Conservation (phyloP, 2,113 vertebrate species). For the Nannobrachium achirus region DNA sequence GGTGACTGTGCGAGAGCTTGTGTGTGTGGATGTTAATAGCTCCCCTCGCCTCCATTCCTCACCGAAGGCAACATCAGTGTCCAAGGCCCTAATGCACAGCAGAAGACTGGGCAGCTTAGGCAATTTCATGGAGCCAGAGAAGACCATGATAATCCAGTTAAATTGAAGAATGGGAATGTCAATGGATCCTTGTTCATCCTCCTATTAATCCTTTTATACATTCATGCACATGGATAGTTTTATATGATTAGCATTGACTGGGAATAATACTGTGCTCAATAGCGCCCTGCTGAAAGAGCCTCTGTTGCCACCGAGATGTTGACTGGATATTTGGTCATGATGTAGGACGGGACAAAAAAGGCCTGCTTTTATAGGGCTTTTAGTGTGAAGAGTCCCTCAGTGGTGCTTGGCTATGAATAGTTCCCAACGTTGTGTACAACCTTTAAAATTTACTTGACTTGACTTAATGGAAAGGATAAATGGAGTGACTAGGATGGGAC, state of each 20-base stretch:
- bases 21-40: slow-evolving; percentile 55
- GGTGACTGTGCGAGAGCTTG: slow-evolving; percentile 44
- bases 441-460: slow-evolving; percentile 7
- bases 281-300: slow-evolving; percentile 20
- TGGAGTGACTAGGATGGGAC: slow-evolving; percentile 7
- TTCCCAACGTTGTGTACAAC: slow-evolving; percentile 2
- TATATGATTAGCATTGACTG: slow-evolving; percentile 51
- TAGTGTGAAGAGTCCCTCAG: neutral
- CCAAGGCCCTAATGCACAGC: slow-evolving; percentile 50
- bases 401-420: slow-evolving; percentile 27
- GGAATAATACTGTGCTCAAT: slow-evolving; percentile 21
- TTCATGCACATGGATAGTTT: slow-evolving; percentile 50
- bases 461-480: slow-evolving; percentile 32
- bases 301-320: slow-evolving; percentile 35
- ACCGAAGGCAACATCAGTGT: slow-evolving; percentile 60
- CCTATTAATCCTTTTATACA: slow-evolving; percentile 48
- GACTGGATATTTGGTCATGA: slow-evolving; percentile 40
- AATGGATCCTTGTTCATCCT: slow-evolving; percentile 49
- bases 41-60: slow-evolving; percentile 56
- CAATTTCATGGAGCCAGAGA: slow-evolving; percentile 65
- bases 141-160: slow-evolving; percentile 78
- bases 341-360: neutral
- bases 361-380: neutral
- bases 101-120: slow-evolving; percentile 51
- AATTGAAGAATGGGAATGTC: slow-evolving; percentile 65